These are phyloP conservation scores for Aleiodes sp. DNA, from an alignment of 1,140 invertebrate genomes.

Conservation along the genomic window DNA sequence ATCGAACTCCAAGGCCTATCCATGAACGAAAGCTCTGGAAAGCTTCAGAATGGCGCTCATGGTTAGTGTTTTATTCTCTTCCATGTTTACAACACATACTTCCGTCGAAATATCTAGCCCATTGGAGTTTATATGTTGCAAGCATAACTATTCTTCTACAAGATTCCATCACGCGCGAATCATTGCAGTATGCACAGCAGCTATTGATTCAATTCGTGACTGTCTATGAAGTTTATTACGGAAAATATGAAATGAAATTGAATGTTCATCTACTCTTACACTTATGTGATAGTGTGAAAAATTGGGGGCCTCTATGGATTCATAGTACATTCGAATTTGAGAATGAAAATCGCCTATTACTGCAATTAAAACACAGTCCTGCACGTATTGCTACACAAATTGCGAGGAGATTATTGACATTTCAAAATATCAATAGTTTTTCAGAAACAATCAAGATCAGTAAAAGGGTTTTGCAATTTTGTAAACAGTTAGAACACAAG, in stretches of 20 bases:
- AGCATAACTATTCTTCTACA: slow-evolving; percentile 24
- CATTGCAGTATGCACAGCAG: neutral
- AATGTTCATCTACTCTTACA: slow-evolving; percentile 26
- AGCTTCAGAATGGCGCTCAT: slow-evolving; percentile 28
- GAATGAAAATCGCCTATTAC: slow-evolving; percentile 18
- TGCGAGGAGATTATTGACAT: neutral
- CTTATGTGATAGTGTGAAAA: neutral
- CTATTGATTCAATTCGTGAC: neutral
- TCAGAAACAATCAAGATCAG: too few species aligned
- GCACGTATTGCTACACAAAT: slow-evolving; percentile 1
- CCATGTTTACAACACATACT: slow-evolving; percentile 27
- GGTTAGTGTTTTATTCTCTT: slow-evolving; percentile 23
- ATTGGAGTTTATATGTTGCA: slow-evolving; percentile 20
- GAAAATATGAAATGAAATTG: slow-evolving; percentile 19
- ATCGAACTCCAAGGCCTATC: slow-evolving; percentile 11
- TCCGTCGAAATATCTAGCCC: slow-evolving; percentile 16
- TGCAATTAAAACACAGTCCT: slow-evolving; percentile 24
- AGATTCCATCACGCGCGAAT: slow-evolving; percentile 8
- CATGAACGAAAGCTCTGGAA: slow-evolving; percentile 27
- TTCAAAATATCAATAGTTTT: too few species aligned
- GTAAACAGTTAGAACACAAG: too few species aligned
- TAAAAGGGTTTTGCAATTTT: too few species aligned
- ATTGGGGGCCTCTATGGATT: slow-evolving; percentile 15
- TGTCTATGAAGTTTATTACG: slow-evolving; percentile 14
- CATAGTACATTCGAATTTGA: slow-evolving; percentile 27